Percentiles rank a stretch among this genome's conserved stretches.
These are phyloP conservation scores for Chelonoidis abingdonii DNA, from an alignment of 2,113 vertebrate genomes.

Conservation along the genomic window DNA sequence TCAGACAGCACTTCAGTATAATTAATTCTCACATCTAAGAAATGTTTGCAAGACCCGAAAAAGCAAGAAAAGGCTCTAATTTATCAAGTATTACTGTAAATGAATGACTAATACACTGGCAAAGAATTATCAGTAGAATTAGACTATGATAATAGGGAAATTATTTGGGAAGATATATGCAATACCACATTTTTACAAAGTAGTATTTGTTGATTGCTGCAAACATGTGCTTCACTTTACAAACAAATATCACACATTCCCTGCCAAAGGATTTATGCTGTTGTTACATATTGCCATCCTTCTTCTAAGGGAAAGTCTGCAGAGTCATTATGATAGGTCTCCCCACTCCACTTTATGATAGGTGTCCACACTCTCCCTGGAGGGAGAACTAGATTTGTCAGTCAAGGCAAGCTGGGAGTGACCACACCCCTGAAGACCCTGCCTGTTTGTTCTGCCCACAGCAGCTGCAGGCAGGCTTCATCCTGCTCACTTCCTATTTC, in stretches of 20 bases:
- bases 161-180: not conserved
- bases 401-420: rapidly evolving
- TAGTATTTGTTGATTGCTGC: not conserved
- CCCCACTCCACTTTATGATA: too few relatives aligned
- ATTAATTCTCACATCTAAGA: not conserved
- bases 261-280: not conserved
- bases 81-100: not conserved
- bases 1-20: not conserved
- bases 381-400: not conserved
- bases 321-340: not conserved
- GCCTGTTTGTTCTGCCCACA: not conserved
- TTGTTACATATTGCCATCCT: not conserved
- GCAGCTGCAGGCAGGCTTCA: not conserved
- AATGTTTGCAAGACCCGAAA: not conserved
- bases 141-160: not conserved
- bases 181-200: not conserved
- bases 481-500: not conserved
- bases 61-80: not conserved
- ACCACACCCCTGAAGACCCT: rapidly evolving
- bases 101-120: not conserved
- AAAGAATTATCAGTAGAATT: not conserved
- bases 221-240: not conserved
- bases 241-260: not conserved
- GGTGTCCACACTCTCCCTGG: not conserved
- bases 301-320: not conserved